phyloP scores from a whole-genome alignment of 2,888 invertebrate species.

The Cephus pygmeus region DNA sequence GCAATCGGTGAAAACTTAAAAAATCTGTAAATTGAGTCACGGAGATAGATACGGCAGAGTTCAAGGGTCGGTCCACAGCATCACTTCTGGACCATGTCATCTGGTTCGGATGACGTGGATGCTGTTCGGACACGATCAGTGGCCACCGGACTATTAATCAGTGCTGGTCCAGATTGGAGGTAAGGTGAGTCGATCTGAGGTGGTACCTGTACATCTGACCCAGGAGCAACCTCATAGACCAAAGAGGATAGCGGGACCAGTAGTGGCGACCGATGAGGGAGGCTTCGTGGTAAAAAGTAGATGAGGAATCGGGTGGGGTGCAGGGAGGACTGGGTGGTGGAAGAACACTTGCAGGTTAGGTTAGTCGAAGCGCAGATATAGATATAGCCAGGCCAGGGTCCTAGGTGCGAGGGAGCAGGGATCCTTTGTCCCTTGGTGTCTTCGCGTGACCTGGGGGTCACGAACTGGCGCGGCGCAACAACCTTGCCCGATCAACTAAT shows the following conservation, averaged over 20 bases:
- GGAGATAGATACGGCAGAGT: background rate
- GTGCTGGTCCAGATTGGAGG: background rate
- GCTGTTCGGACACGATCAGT: background rate
- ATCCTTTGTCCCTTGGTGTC: constrained; percentile 7
- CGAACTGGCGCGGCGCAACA: background rate
- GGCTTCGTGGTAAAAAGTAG: background rate
- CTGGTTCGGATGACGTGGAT: background rate
- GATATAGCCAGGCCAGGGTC: background rate
- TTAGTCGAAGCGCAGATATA: background rate
- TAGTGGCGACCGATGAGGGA: background rate
- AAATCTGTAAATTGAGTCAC: background rate
- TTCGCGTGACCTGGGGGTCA: background rate
- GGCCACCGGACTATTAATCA: background rate
- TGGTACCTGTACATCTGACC: background rate
- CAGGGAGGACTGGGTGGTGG: background rate
- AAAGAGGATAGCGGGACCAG: background rate
- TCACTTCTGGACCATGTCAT: background rate
- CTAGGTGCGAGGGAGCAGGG: background rate
- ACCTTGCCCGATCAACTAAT: constrained; percentile 37
- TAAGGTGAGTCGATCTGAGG: background rate
- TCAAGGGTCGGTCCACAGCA: background rate
- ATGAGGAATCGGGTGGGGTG: background rate
- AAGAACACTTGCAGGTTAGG: background rate
- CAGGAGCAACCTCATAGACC: background rate
- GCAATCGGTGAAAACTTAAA: background rate